Conservation (phyloP, 2,797 vertebrate genomes). For the Enteromius thamalakanensis region DNA sequence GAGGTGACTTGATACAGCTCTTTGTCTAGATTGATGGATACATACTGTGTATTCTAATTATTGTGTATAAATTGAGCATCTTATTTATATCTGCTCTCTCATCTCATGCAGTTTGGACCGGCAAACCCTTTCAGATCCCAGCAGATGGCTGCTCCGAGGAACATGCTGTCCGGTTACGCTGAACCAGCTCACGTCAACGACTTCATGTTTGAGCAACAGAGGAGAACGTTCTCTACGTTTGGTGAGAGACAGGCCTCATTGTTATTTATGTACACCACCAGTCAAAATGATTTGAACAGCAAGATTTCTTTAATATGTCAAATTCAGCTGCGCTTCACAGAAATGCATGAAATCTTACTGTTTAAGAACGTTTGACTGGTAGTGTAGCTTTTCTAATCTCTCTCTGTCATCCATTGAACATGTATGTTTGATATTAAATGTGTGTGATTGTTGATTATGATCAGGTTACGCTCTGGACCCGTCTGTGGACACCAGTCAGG, state of each 20-base stretch:
- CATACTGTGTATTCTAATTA: background rate
- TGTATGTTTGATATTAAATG: background rate
- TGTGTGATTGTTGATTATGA: conserved; percentile 16
- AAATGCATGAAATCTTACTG: too few species aligned
- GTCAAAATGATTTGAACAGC: too few species aligned
- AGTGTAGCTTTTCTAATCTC: background rate
- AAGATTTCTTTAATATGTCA: too few species aligned
- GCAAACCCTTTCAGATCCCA: conserved; percentile 91
- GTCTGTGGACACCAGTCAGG: conserved; percentile 88
- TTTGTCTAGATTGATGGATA: background rate
- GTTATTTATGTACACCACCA: background rate
- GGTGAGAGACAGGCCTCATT: conserved; percentile 72
- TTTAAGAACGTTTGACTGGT: too few species aligned
- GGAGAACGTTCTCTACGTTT: conserved; percentile 94
- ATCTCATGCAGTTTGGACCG: conserved; percentile 87
- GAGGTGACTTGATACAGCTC: conserved; percentile 79
- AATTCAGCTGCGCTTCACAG: too few species aligned
- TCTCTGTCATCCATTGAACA: fast-evolving
- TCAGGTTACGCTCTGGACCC: conserved; percentile 98
- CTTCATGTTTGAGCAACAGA: conserved; percentile 98
- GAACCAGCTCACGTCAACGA: conserved; percentile 97
- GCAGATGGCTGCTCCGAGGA: conserved; percentile 97
- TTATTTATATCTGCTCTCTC: background rate
- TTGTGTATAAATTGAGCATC: background rate
- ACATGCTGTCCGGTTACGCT: conserved; percentile 96